Base-by-base conservation (phyloP, 1,140 invertebrate genomes). In the Drosophila sucinea region DNA sequence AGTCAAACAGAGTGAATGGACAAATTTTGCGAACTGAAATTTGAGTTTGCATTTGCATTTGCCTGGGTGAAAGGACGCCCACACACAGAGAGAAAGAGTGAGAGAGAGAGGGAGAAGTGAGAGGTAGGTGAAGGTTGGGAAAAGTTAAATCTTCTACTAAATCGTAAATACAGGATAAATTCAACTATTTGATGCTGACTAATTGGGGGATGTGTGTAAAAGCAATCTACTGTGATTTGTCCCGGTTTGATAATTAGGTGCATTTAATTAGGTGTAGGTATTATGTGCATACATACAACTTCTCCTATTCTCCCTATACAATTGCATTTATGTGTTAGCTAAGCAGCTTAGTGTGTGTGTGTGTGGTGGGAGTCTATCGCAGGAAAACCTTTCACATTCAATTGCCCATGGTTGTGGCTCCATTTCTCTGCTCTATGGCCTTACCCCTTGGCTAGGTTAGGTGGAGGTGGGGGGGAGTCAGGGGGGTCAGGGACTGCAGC, bases 341-440 rank as follows among this genome's bases (percentile, higher is more conserved):
- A 51, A 51, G 44, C 7, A 27, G 44, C 23, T 51, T 51, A 25
- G 35, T 38, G 8, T 51, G 44, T 8, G 4, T 8, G n/a, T 51
- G 5, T 8, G 4, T 51, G 23, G 23, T 33, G 51, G 32, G 32
- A 69, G 71, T 60, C 75, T 74, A 81, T 38, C 11, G 35, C 10
- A 10, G 35, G 35, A 38, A 38, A 38, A 65, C 70, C 82, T 85
- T 85, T 85, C 82, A 85, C 82, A 79, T 86, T 67, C 78, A 74
- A 85, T 75, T 85, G 66, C 73, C 4, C 25, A 51, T 25, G 23
- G 44, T 51, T 51, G 8, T 51, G 7, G 25, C 25, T 51, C 44
- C n/a, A 51, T 25, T 51, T 47, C 3, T 38, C 35, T 38, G 8
- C 11, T 10, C 3, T 38, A 38, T 38, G 35, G 35, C 35, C 7